These are phyloP conservation scores for Lathronympha strigana DNA, from an alignment of 2,888 invertebrate genomes.

Conservation along the genomic window DNA sequence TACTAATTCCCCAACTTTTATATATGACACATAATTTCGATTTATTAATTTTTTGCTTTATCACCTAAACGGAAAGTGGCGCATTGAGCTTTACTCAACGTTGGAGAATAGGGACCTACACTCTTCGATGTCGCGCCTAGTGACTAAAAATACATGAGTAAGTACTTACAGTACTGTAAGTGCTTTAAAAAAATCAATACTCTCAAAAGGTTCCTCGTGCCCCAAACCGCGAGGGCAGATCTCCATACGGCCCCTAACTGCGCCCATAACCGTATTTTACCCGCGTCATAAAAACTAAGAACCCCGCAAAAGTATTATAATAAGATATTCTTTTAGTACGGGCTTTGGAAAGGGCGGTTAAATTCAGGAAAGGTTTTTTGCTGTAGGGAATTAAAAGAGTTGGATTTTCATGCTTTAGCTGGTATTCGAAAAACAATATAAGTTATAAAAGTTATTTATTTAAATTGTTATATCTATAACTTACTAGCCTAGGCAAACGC, in stretches of 20 bases:
- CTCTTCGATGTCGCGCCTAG: too few species aligned
- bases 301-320: constrained; percentile 69
- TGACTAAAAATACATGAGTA: too few species aligned
- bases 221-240: constrained; percentile 58
- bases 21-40: too few species aligned
- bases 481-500: too few species aligned
- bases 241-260: constrained; percentile 63
- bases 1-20: too few species aligned
- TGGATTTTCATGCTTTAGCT: neutral
- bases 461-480: too few species aligned
- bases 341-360: constrained; percentile 8
- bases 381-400: neutral
- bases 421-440: neutral
- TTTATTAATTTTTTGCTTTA: too few species aligned
- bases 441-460: too few species aligned
- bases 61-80: too few species aligned
- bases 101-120: too few species aligned
- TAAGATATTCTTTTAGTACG: constrained; percentile 48
- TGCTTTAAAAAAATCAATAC: constrained; percentile 25
- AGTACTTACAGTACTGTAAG: too few species aligned
- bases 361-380: constrained; percentile 27
- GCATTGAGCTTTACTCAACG: too few species aligned
- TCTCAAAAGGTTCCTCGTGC: constrained; percentile 15
- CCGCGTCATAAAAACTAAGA: constrained; percentile 75
- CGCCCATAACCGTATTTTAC: constrained; percentile 74